These are phyloP conservation scores for Molothrus aeneus DNA, from an alignment of 2,797 vertebrate genomes.

Conservation along the genomic window DNA sequence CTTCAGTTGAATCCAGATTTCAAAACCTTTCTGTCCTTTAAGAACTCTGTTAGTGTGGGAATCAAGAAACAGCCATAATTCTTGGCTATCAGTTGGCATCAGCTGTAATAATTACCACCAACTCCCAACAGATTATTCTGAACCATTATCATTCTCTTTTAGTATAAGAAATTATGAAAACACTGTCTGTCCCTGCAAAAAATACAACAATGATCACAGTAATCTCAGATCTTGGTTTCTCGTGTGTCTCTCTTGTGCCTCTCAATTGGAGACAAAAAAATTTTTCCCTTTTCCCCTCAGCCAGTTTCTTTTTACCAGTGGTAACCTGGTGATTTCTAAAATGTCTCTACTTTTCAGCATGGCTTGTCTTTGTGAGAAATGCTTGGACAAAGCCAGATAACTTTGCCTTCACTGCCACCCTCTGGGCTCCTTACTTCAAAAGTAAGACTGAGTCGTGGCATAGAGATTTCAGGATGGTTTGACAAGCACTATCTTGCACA, in stretches of 20 bases:
- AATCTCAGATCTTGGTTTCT: neutral
- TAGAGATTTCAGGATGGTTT: neutral
- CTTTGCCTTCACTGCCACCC: slow-evolving; percentile 62
- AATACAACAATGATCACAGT: neutral
- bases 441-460: neutral
- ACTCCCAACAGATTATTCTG: neutral
- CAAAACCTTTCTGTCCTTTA: neutral
- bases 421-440: slow-evolving; percentile 45
- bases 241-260: neutral
- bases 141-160: neutral
- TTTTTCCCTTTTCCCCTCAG: neutral
- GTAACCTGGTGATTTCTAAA: neutral
- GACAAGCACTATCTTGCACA: neutral
- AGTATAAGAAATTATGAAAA: neutral
- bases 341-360: neutral
- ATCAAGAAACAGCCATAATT: neutral
- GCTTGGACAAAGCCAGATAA: neutral
- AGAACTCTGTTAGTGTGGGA: neutral
- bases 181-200: neutral
- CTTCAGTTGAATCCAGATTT: neutral
- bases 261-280: neutral
- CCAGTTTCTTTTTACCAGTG: neutral
- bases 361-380: neutral
- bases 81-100: neutral
- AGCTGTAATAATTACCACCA: neutral